Evolutionary conservation across 2,797 vertebrate species (phyloP), one percentile per base, ranked within the genome.

Genomic region (Dendrocincla tyrannina): DNA sequence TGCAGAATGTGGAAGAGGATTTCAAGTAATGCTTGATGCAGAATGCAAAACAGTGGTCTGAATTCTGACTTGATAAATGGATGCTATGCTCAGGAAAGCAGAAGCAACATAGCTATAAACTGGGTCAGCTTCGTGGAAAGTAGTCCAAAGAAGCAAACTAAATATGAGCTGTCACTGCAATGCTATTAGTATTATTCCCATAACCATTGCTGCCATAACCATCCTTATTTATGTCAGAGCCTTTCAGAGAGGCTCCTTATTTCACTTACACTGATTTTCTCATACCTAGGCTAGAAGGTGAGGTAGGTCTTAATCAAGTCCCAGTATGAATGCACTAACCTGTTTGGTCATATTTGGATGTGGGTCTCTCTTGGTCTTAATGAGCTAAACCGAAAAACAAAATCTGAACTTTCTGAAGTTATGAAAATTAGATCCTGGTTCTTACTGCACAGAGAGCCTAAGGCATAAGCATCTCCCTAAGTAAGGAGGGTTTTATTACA

Each of bases 71-170:
- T 72, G 62, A 64, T 89, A 85, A 89, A 68, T 68, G 28, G 17
- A 74, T 60, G 70, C 14, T 79, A 7, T 70, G 72, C 66, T 76
- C 46, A 85, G 68, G 75, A 62, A 91, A 91, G 69, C 53, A 81
- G 59, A 83, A 91, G 30, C 27, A 74, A 49, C 27, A 46, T 19
- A 64, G 25, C 5, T 68, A 88, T 58, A 89, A 95, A 93, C 42
- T 88, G 72, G 68, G 89, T 82, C 84, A 91, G 72, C 84, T 85
- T 93, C 9, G 7, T 85, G 64, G 56, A 62, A 92, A 83, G 52
- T 74, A 88, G 41, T 83, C 53, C 53, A 28, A 77, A 83, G 76
- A 66, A 94, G 53, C 80, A 95, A 94, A 72, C 32, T 22, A 85
- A 94, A 83, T 88, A 47, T 35, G 23, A 91, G 25, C 58, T 83